Evolutionary conservation across 2,797 vertebrate species (phyloP).

Genomic region (Acropternis orthonyx): DNA sequence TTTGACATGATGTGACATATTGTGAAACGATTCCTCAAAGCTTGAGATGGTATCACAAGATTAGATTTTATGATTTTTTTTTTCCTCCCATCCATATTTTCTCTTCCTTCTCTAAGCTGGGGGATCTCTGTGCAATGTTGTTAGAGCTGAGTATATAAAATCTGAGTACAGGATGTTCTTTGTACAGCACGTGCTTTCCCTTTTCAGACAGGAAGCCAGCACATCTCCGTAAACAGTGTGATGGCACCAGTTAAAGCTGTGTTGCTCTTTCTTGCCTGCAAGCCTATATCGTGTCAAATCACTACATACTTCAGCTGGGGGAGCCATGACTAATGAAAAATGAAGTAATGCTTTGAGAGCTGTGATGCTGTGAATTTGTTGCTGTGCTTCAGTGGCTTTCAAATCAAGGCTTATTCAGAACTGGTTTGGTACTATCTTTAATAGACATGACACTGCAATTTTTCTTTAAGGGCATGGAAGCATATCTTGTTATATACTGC

Average conservation of each 20-base stretch:
- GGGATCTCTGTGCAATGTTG: neutral
- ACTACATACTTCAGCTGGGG: neutral
- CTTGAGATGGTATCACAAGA: neutral
- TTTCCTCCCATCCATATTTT: neutral
- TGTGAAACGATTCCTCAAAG: constrained; percentile 4
- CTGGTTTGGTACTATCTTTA: neutral
- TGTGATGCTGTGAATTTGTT: neutral
- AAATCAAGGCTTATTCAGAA: neutral
- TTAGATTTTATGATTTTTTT: neutral
- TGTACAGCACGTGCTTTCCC: neutral
- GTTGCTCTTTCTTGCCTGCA: constrained; percentile 19
- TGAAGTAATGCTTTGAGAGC: neutral
- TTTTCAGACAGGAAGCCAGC: neutral
- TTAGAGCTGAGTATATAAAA: neutral
- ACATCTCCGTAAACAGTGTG: neutral
- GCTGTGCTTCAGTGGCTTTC: neutral
- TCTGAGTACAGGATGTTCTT: constrained; percentile 18
- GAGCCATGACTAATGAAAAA: neutral
- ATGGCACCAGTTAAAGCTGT: constrained; percentile 11
- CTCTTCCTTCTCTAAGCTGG: neutral
- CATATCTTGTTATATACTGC: neutral
- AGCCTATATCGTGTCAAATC: constrained; percentile 18
- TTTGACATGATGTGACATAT: neutral
- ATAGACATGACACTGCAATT: neutral
- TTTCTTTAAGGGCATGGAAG: neutral